These are phyloP conservation scores for Solea senegalensis DNA, from an alignment of 2,113 vertebrate species.

Conservation along the genomic window DNA sequence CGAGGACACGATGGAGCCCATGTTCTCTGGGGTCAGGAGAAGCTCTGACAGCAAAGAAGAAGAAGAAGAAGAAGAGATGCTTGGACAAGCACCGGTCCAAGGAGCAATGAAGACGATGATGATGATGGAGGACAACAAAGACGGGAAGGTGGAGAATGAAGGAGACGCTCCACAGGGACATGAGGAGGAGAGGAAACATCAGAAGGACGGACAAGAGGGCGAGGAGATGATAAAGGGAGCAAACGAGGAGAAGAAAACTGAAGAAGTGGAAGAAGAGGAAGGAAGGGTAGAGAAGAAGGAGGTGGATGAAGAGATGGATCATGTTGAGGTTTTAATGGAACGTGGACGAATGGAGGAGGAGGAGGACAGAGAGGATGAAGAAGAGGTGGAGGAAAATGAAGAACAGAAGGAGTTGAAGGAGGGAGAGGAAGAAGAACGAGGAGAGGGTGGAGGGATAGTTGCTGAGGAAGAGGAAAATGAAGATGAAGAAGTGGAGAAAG, in stretches of 20 bases:
- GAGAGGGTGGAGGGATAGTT: background rate
- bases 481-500: background rate
- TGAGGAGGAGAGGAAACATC: background rate
- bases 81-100: no score
- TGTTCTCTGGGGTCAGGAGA: background rate
- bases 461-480: no score
- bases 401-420: background rate
- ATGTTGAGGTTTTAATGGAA: background rate
- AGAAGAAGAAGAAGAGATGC: background rate
- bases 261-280: background rate
- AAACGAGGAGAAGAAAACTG: background rate
- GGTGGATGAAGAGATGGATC: background rate
- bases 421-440: background rate
- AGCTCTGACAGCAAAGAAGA: background rate
- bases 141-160: background rate
- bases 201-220: no score
- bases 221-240: no score
- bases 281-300: background rate
- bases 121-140: background rate
- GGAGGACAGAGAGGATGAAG: background rate
- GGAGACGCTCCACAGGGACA: background rate
- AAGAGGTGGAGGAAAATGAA: background rate
- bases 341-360: background rate
- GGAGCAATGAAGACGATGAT: no score
- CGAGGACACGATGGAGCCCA: conserved; percentile 32